Percentiles rank a stretch among this genome's conserved stretches.
Evolutionary conservation across 2,888 invertebrate genomes (phyloP).

Genomic region (Balanococcus diminutus): DNA sequence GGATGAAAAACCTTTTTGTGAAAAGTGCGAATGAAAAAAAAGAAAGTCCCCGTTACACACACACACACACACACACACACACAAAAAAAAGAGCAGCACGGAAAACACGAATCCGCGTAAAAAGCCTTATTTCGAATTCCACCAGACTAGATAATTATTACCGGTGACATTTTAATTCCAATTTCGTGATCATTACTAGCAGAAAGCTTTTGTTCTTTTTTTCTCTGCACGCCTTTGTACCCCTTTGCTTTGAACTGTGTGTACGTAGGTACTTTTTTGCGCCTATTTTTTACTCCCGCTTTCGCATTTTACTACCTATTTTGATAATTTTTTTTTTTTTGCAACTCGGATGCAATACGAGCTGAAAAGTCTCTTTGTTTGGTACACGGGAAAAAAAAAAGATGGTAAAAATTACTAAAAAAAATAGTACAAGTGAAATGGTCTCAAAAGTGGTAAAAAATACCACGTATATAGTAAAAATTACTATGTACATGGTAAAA

Average conservation of each 20-base stretch:
- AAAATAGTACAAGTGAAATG: no score
- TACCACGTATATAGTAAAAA: no score
- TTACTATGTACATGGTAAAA: no score
- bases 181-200: constrained; percentile 54
- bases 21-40: constrained; percentile 14
- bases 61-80: not conserved
- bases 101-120: constrained; percentile 43
- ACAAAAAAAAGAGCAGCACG: constrained; percentile 2
- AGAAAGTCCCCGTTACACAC: not conserved
- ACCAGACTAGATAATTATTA: constrained; percentile 55
- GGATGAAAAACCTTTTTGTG: not conserved
- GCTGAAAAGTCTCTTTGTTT: constrained; percentile 23
- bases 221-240: not conserved
- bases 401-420: no score
- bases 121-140: constrained; percentile 53
- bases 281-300: not conserved
- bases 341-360: constrained; percentile 25
- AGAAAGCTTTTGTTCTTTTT: constrained; percentile 49
- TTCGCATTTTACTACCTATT: not conserved
- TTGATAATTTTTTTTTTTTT: not conserved
- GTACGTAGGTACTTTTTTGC: not conserved
- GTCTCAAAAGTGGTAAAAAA: no score
- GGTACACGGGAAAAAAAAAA: no score
- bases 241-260: not conserved
- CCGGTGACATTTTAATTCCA: constrained; percentile 55